Conservation (phyloP, 2,797 vertebrate genomes). For the Crax fasciolata region DNA sequence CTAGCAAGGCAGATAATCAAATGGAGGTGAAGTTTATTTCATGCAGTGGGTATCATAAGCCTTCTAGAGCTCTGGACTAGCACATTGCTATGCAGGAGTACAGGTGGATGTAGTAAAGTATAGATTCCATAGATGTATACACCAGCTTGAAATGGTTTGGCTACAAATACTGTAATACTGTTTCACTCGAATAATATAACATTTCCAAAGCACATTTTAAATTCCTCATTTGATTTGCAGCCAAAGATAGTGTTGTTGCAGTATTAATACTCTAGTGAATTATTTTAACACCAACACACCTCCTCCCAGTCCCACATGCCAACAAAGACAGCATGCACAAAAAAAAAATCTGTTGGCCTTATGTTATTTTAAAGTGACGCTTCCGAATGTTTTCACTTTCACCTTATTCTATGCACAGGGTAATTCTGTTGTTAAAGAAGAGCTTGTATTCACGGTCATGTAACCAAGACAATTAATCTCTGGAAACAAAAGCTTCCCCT, state of each 20-base stretch:
- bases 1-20: not conserved
- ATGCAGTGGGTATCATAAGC: not conserved
- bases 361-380: slow-evolving; percentile 14
- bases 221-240: slow-evolving; percentile 24
- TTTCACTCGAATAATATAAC: slow-evolving; percentile 8
- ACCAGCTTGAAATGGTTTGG: not conserved
- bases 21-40: not conserved
- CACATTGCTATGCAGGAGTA: not conserved
- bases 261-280: slow-evolving; percentile 53
- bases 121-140: not conserved
- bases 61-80: not conserved
- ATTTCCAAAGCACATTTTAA: slow-evolving; percentile 21
- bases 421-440: not conserved
- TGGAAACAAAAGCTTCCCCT: not conserved
- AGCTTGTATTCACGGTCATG: not conserved
- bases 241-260: slow-evolving; percentile 31
- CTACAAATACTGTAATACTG: not conserved
- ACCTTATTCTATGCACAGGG: not conserved
- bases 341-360: not conserved
- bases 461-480: not conserved
- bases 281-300: slow-evolving; percentile 58
- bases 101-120: not conserved
- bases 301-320: slow-evolving; percentile 29
- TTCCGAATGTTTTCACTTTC: slow-evolving; percentile 27
- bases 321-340: not conserved